These are phyloP conservation scores for Cebus imitator DNA, from an alignment of 2,113 vertebrate genomes.

Conservation along the genomic window DNA sequence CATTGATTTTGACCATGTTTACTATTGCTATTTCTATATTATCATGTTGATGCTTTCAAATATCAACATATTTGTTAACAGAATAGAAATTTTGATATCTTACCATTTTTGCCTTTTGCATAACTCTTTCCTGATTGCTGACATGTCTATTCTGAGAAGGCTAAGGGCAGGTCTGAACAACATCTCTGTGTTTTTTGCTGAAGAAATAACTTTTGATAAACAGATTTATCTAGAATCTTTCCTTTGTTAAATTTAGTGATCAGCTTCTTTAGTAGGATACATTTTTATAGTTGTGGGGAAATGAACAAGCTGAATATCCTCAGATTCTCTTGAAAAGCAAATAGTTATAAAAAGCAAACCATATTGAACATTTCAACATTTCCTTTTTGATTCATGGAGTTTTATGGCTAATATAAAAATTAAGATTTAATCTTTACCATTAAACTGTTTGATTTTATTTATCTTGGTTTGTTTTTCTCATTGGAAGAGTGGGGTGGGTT, in stretches of 20 bases:
- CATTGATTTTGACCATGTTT: not conserved
- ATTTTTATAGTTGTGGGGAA: not conserved
- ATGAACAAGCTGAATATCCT: conserved; percentile 21
- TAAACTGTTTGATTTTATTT: conserved; percentile 16
- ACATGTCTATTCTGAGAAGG: not conserved
- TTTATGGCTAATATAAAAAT: conserved; percentile 50
- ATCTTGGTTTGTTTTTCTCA: not conserved
- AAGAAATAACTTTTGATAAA: conserved; percentile 14
- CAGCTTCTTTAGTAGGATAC: not conserved
- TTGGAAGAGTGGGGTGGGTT: not conserved
- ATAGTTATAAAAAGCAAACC: conserved; percentile 31
- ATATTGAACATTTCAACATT: conserved; percentile 23
- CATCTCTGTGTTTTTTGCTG: not conserved
- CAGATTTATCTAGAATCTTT: not conserved
- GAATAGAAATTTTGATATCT: not conserved
- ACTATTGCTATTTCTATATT: not conserved
- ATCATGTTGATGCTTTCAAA: not conserved
- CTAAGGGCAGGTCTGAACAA: not conserved
- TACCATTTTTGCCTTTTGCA: not conserved
- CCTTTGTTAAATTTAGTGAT: conserved; percentile 30
- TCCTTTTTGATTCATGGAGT: conserved; percentile 8
- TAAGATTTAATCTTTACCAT: not conserved
- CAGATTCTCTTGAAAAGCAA: conserved; percentile 41
- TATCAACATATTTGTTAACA: not conserved
- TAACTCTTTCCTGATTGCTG: not conserved